These are phyloP conservation scores for Pangasius djambal DNA, from an alignment of 2,797 vertebrate species.

Conservation along the genomic window DNA sequence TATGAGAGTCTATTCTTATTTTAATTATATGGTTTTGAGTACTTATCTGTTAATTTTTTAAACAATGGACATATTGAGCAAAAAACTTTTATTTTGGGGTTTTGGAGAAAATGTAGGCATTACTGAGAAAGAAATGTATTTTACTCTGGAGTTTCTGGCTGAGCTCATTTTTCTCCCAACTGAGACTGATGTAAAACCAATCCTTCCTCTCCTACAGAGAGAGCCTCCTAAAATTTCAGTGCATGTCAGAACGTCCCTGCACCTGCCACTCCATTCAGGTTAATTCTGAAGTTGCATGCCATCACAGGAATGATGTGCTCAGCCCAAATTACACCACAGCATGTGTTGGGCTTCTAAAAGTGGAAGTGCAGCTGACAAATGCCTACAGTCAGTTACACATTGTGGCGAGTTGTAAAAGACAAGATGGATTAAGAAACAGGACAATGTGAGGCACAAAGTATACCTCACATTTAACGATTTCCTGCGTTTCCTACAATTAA, in stretches of 20 bases:
- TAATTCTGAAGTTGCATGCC: slow-evolving; percentile 22
- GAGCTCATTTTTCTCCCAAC: slow-evolving; percentile 12
- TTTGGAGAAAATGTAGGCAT: not conserved
- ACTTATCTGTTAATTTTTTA: not conserved
- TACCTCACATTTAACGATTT: not conserved
- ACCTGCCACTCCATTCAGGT: slow-evolving; percentile 31
- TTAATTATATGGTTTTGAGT: not conserved
- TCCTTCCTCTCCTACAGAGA: slow-evolving; percentile 2
- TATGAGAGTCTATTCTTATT: not conserved
- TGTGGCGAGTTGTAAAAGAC: not conserved
- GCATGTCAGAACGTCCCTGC: slow-evolving; percentile 16
- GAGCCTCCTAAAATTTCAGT: slow-evolving; percentile 8
- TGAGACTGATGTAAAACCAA: slow-evolving; percentile 19
- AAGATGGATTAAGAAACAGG: slow-evolving; percentile 1
- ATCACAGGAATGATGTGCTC: slow-evolving; percentile 13
- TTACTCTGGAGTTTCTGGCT: not conserved
- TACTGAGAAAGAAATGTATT: not conserved
- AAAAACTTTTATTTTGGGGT: not conserved
- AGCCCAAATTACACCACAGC: slow-evolving; percentile 20
- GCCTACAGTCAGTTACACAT: not conserved
- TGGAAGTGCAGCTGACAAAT: slow-evolving; percentile 13
- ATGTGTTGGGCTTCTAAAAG: slow-evolving; percentile 27
- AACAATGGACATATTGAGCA: not conserved
- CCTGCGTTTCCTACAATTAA: not conserved
- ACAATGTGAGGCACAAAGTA: too few relatives aligned